A percentile compares a stretch with the other conserved stretches of the same genome.
Conservation (phyloP, 2,888 invertebrate species). For the Dastarcus helophoroides region DNA sequence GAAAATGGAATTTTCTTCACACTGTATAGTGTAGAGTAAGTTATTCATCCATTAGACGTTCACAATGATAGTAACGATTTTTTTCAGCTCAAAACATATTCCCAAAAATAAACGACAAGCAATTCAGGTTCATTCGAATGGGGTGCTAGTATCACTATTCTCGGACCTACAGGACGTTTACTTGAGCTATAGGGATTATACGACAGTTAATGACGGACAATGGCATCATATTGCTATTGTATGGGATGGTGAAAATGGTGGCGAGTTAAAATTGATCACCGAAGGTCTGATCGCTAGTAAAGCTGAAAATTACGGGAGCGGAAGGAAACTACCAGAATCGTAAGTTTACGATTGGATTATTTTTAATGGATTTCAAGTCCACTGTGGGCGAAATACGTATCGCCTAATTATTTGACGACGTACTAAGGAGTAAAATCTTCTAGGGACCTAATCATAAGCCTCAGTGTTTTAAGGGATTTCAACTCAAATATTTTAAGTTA, state of each 20-base stretch:
- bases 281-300: conserved; percentile 92
- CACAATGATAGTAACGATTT: conserved; percentile 3
- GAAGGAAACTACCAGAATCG: conserved; percentile 71
- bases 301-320: conserved; percentile 77
- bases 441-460: too few species aligned
- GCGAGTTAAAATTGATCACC: conserved; percentile 82
- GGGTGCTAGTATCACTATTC: conserved; percentile 85
- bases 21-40: conserved; percentile 75
- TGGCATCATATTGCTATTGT: conserved; percentile 94
- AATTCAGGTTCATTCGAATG: conserved; percentile 84
- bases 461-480: too few species aligned
- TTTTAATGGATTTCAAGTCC: too few species aligned
- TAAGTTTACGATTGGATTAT: too few species aligned
- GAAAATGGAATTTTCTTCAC: conserved; percentile 92
- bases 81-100: conserved; percentile 62
- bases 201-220: conserved; percentile 89
- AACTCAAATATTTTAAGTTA: too few species aligned
- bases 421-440: too few species aligned
- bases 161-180: conserved; percentile 81
- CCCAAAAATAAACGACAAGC: conserved; percentile 67
- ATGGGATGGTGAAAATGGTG: conserved; percentile 84
- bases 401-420: too few species aligned
- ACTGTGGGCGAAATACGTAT: too few species aligned
- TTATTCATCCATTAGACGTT: conserved; percentile 10
- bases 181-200: conserved; percentile 80